Percentiles rank a stretch among this genome's conserved stretches.
Evolutionary conservation across 2,797 vertebrate genomes (phyloP).

Genomic region (Tauraco hartlaubi): DNA sequence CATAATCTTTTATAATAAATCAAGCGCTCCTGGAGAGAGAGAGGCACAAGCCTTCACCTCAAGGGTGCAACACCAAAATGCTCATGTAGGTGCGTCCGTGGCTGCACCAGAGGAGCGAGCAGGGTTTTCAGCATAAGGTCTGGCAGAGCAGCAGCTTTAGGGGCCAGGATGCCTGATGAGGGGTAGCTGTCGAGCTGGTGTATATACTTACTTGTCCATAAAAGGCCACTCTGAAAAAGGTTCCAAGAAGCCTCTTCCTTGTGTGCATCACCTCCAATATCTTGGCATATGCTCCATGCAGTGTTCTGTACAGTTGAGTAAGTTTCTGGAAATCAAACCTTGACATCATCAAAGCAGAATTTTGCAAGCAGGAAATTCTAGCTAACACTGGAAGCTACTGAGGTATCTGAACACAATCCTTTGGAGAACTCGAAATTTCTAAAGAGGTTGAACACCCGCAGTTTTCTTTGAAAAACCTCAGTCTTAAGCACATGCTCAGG

Average conservation of each 20-base stretch:
- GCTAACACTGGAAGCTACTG: neutral
- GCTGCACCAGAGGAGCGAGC: neutral
- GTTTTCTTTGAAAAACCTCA: neutral
- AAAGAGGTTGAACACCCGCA: neutral
- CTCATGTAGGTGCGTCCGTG: accelerated
- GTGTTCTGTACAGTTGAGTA: slow-evolving; percentile 92
- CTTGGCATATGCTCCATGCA: slow-evolving; percentile 95
- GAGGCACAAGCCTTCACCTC: neutral
- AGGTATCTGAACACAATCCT: neutral
- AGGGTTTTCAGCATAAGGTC: neutral
- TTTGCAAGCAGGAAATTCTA: neutral
- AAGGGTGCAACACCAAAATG: neutral
- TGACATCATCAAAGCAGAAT: neutral
- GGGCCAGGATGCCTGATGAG: neutral
- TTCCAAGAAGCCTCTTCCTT: slow-evolving; percentile 92
- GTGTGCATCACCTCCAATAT: slow-evolving; percentile 94
- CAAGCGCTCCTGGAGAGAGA: neutral
- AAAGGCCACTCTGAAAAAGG: slow-evolving; percentile 96
- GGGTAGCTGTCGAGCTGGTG: neutral
- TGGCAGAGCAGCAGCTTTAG: neutral
- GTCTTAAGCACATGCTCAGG: neutral
- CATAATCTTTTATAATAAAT: neutral
- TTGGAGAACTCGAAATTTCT: neutral
- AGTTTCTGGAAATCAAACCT: slow-evolving; percentile 87
- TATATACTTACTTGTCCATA: slow-evolving; percentile 90